Base-by-base conservation (phyloP, 2,797 vertebrate species). In the Glyptemys insculpta region DNA sequence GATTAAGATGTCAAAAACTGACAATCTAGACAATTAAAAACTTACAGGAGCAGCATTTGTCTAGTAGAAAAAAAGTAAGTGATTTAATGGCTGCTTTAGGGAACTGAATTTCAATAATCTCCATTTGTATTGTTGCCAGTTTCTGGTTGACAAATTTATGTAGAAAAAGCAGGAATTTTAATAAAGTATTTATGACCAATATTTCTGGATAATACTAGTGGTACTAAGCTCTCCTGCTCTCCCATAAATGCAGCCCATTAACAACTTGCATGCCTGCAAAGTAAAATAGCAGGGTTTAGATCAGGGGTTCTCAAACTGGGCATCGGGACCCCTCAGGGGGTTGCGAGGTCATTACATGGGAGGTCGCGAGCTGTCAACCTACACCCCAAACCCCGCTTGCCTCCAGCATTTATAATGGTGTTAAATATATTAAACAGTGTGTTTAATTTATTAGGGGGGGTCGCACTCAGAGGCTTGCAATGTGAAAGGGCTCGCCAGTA, bases 1-100 rank as follows among this genome's bases (percentile, higher is more conserved):
- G 89, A 96, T 96, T 90, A 93, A 82, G 79, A 94, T 90, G 86
- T 96, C 94, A 94, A 95, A 94, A 93, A 8, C 34, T 90, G 92
- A 83, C 88, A 92, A 44, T 87, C 14, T 79, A 81, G 31, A 91
- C 83, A 95, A 95, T 87, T 95, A 95, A 96, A 92, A 92, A 19
- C 59, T 86, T 94, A 16, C 57, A 25, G 34, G 76, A 68, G 41
- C 81, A 81, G 31, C 95, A 57, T 56, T 81, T 57, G 52, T 87
- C 62, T 96, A 93, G 37, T 68, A 74, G 54, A 84, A 80, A 92
- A 95, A 80, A 87, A 4, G 54, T 62, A 93, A 79, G 37, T 93
- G 74, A 95, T 87, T 86, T 94, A 93, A 86, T 83, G 41, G 53
- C 91, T 95, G 49, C 86, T 92, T 91, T 50, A 72, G 86, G 83